Evolutionary conservation across 2,888 invertebrate species (phyloP), one percentile per base, ranked within the genome.

Genomic region (Caenorhabditis sp.): DNA sequence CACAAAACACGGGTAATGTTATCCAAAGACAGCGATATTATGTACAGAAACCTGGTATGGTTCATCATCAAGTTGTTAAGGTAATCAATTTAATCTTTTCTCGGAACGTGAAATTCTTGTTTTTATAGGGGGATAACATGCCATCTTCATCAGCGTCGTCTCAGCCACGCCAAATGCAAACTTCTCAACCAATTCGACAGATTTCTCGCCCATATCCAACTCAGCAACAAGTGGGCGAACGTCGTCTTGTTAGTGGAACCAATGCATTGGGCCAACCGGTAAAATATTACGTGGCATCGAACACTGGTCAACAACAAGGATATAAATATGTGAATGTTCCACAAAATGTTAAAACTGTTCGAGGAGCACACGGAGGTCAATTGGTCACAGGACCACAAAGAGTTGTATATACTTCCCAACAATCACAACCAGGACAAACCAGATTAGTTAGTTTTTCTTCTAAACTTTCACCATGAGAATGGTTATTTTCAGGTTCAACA

Each of bases 221-320:
- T 43, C 43, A 43, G 14, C 43, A 43, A 43, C 43, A 43, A 43
- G 3, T 43, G 5, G 66, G 65, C 20, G 59, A 59, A 27, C 59
- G 59, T 31, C 59, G 70, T n/a, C 36, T 70, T 56, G 62, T 49
- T 3, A 54, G 54, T 20, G 67, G 59, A n/a, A 56, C 62, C 8
- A 58, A 61, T 26, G 43, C 54, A 10, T 38, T 56, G 2, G 38
- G 27, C 1, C 59, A 63, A n/a, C 64, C 67, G 1, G 59, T 72
- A 23, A 72, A 72, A 56, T 72, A 72, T 43, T 72, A 68, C 38
- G 61, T 67, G 7, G 36, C 67, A 25, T 43, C 43, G n/a, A 43
- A 43, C 17, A 43, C 10, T 43, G 17, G 17, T 3, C 43, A 43
- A 43, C 43, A 43, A 43, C 43, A 27, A 20, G 31, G 36, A 23